These are phyloP conservation scores for Orthosia incerta DNA, from an alignment of 2,888 invertebrate species.

Conservation along the genomic window DNA sequence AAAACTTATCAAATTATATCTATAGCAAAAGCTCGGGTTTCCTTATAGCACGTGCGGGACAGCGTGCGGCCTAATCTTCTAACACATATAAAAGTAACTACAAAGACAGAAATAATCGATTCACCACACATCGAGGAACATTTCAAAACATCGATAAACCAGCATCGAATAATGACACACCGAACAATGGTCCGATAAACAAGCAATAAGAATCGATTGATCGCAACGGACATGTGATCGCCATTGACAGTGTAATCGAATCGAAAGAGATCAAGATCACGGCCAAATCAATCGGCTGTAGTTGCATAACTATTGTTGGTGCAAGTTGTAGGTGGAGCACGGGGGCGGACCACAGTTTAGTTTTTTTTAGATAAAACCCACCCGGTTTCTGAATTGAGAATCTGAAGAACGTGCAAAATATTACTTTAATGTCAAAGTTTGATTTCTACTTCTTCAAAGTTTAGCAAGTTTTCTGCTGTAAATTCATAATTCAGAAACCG, in stretches of 20 bases:
- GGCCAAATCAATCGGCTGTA: constrained; percentile 73
- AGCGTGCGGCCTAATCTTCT: background rate
- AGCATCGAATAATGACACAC: constrained; percentile 60
- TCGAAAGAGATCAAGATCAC: constrained; percentile 83
- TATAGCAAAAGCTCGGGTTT: constrained; percentile 2
- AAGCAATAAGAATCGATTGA: constrained; percentile 68
- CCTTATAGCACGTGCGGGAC: background rate
- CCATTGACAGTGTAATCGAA: constrained; percentile 77
- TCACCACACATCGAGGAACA: constrained; percentile 33
- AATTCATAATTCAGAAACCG: no score
- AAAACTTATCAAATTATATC: constrained; percentile 3
- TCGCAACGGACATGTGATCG: constrained; percentile 71
- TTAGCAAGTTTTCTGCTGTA: no score
- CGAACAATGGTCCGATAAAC: constrained; percentile 64
- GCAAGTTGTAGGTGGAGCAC: constrained; percentile 57
- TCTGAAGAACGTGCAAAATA: no score
- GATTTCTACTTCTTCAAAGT: no score
- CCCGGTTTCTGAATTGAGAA: no score
- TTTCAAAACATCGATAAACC: constrained; percentile 62
- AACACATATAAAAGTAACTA: constrained; percentile 19
- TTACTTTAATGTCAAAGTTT: no score
- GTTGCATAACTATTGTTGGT: constrained; percentile 69
- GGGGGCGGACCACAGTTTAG: constrained; percentile 13
- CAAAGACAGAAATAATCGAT: constrained; percentile 42
- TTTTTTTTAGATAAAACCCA: background rate